Percentiles rank a stretch among this genome's conserved stretches.
phyloP scores from a whole-genome alignment of 2,113 vertebrate genomes.

The Macquaria australasica region DNA sequence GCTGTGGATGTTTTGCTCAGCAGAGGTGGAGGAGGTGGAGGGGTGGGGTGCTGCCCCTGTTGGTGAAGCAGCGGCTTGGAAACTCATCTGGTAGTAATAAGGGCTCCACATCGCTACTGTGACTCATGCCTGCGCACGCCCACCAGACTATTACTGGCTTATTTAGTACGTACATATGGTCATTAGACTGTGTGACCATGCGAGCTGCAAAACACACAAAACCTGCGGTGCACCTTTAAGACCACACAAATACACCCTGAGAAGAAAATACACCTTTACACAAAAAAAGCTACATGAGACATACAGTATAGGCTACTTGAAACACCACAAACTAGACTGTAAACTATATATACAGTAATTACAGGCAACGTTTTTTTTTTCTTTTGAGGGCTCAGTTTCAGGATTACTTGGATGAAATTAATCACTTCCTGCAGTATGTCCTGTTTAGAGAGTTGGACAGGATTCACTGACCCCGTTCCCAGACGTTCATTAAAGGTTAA shows the following conservation, averaged over 20 bases:
- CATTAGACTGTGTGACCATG: constrained; percentile 61
- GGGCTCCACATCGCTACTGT: constrained; percentile 70
- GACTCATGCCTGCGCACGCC: constrained; percentile 76
- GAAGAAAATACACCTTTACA: constrained; percentile 52
- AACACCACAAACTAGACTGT: constrained; percentile 15
- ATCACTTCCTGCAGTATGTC: constrained; percentile 39
- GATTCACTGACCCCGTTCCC: constrained; percentile 22
- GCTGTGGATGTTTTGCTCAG: constrained; percentile 60
- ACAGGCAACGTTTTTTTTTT: not conserved
- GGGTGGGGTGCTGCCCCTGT: constrained; percentile 43
- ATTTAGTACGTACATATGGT: constrained; percentile 58
- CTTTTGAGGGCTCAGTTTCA: not conserved
- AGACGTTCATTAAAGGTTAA: constrained; percentile 20
- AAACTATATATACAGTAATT: constrained; percentile 5
- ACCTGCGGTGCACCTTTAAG: constrained; percentile 14
- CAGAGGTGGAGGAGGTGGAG: constrained; percentile 20
- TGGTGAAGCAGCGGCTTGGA: constrained; percentile 72
- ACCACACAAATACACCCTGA: constrained; percentile 39
- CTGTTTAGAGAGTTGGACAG: not conserved
- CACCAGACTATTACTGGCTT: constrained; percentile 70
- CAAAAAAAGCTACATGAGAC: not conserved
- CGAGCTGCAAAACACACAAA: constrained; percentile 53
- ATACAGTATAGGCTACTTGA: not conserved
- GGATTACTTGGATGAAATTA: constrained; percentile 36
- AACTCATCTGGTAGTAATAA: constrained; percentile 86